phyloP scores from a whole-genome alignment of 2,797 vertebrate species.

The Dicrostonyx torquatus region DNA sequence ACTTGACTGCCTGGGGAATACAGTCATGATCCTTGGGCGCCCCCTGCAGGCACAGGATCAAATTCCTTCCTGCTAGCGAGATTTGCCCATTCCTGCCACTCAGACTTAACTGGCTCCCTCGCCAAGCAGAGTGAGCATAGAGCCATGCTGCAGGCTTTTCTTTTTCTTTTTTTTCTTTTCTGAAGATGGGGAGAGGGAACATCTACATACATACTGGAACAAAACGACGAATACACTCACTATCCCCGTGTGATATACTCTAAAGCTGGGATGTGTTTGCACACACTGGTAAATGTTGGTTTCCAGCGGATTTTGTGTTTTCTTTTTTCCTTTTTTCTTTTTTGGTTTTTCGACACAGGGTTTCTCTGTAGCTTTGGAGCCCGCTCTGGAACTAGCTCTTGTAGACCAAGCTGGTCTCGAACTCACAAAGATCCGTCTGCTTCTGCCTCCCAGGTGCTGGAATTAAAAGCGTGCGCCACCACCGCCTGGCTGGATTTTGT shows the following conservation, averaged over 20 bases:
- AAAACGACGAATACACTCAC: not conserved
- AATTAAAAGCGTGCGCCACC: too few relatives aligned
- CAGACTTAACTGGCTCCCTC: accelerated
- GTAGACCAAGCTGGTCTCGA: too few relatives aligned
- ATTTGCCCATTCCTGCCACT: not conserved
- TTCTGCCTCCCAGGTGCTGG: too few relatives aligned
- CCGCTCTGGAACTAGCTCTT: too few relatives aligned
- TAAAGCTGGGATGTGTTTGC: constrained; percentile 22
- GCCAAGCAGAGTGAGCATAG: not conserved
- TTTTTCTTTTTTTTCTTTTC: too few relatives aligned
- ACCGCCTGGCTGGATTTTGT: not conserved
- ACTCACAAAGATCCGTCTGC: too few relatives aligned
- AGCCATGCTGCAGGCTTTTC: not conserved
- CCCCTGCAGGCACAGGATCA: not conserved
- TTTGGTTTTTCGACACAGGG: too few relatives aligned
- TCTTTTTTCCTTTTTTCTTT: too few relatives aligned
- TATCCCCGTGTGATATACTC: not conserved
- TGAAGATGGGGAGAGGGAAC: too few relatives aligned
- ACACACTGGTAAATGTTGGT: not conserved
- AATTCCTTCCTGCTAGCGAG: not conserved
- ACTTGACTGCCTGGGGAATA: not conserved
- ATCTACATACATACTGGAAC: accelerated
- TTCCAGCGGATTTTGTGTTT: not conserved
- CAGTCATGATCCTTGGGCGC: not conserved
- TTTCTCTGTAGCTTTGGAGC: too few relatives aligned